A percentile compares a stretch with the other conserved stretches of the same genome.
Conservation (phyloP, 2,797 vertebrate genomes). For the Aldrovandia affinis region DNA sequence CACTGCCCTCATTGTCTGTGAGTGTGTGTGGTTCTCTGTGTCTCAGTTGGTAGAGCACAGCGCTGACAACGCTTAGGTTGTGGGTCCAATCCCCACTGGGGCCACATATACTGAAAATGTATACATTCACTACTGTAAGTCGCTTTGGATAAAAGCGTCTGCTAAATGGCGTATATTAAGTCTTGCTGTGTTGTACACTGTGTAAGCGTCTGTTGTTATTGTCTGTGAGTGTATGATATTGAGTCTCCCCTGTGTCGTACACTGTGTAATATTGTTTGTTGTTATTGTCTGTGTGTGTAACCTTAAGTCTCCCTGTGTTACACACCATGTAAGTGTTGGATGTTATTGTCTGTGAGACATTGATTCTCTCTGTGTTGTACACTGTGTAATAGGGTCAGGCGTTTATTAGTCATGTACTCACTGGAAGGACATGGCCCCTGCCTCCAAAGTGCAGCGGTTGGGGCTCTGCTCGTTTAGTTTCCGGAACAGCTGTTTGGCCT, state of each 20-base stretch:
- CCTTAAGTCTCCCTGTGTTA: background rate
- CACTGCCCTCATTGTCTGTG: too few species aligned
- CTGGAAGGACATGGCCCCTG: slow-evolving; percentile 94
- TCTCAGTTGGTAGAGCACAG: too few species aligned
- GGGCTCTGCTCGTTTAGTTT: slow-evolving; percentile 98
- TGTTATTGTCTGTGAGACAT: background rate
- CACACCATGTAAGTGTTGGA: too few species aligned
- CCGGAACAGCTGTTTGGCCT: slow-evolving; percentile 95
- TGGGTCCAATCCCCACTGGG: too few species aligned
- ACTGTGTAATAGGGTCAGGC: slow-evolving; percentile 1
- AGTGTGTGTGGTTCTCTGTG: too few species aligned
- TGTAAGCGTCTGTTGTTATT: background rate
- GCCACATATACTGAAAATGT: too few species aligned
- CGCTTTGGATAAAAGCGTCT: too few species aligned
- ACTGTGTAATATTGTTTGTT: background rate
- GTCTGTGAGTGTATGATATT: background rate
- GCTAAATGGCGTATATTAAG: too few species aligned
- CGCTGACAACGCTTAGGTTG: too few species aligned
- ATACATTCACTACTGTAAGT: too few species aligned
- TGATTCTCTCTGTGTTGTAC: slow-evolving; percentile 1
- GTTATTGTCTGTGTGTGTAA: slow-evolving; percentile 3
- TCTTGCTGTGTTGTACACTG: too few species aligned
- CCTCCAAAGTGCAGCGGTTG: slow-evolving; percentile 93
- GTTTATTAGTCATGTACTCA: slow-evolving; percentile 70
- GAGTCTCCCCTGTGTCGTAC: background rate